Evolutionary conservation across 1,140 invertebrate genomes (phyloP), one percentile per base, ranked within the genome.

Genomic region (Neomicropteryx cornuta): DNA sequence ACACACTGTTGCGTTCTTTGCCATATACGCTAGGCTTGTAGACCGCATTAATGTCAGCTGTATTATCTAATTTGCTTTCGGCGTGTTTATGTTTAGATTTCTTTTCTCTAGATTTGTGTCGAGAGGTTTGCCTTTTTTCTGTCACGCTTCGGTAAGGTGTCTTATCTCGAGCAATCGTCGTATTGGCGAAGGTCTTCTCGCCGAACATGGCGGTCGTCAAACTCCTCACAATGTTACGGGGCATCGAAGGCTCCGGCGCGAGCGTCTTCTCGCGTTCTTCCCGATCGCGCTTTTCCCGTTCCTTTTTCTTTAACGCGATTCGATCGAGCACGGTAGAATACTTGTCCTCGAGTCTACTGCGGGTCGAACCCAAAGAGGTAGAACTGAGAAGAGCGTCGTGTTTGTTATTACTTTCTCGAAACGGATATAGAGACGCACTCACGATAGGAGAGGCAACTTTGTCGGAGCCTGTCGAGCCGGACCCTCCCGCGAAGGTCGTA

Each of bases 301-400:
- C 73, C 48, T 71, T 76, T 45, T 68, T 69, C 44, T 72, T 60
- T 11, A 64, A 56, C 1, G 75, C 72, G 36, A 81, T 75, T 42
- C 71, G 71, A 43, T 84, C 81, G 41, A 84, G 61, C 14, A 82
- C 70, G 6, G 77, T 70, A 6, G 76, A 75, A 57, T 84, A 84
- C 57, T 84, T 84, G 47, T 83, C 79, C 56, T 83, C 81, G 39
- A 83, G 54, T 2, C 79, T 71, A 40, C 59, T 76, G n/a, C 79
- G 63, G 2, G 76, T 73, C 19, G 50, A 64, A 24, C 68, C 70
- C 33, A 72, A 50, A n/a, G 42, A 53, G 36, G 42, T 18, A 16
- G 45, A 44, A 45, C 44, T n/a, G 50, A 61, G 49, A 41, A 58
- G 48, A 41, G 48, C 49, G 36, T 68, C 53, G 43, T 65, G 55